Evolutionary conservation across 2,888 invertebrate genomes (phyloP), one percentile per base, ranked within the genome.

Genomic region (Aethes cnicana): DNA sequence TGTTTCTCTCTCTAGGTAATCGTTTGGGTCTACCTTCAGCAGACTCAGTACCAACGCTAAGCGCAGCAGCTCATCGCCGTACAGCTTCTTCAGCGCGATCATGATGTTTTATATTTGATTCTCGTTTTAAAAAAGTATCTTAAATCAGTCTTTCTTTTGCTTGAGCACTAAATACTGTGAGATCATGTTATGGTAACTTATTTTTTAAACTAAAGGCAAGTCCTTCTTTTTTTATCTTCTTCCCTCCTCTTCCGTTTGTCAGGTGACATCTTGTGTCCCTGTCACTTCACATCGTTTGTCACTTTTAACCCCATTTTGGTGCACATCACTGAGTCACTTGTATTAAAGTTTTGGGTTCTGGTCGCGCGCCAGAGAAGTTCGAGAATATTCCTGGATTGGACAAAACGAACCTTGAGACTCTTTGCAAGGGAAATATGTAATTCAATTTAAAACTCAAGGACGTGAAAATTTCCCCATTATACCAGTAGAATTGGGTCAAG

Each of bases 51-150:
- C 91, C 76, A 97, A 79, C 62, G 97, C 94, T 63, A 96, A 86
- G 77, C 96, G 93, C 59, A 97, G 82, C 68, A 96, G 88, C 88
- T 96, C 96, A 76, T 95, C 95, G 42, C 95, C 93, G 69, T 95
- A 95, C 36, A 95, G 85, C 80, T 96, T 96, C 87, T 96, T 96
- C 66, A 95, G 84, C 66, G 94, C 94, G 84, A 96, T 91, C 96
- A 96, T 96, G 16, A 37, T 67, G 43, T 36, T 47, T 47, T 32
- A 26, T 46, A 46, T 58, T 54, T 17, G 30, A 36, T 17, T 47
- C 18, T 23, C 35, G 48, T 36, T 41, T 56, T 56, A 46, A 53
- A 59, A 61, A 43, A 21, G 32, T 23, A 32, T 23, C 11, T 37
- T 16, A 30, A 14, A 53, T 68, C 68, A 70, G 68, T 70, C 69